These are phyloP conservation scores for Coregonus clupeaformis DNA, from an alignment of 2,113 vertebrate species.

Conservation along the genomic window DNA sequence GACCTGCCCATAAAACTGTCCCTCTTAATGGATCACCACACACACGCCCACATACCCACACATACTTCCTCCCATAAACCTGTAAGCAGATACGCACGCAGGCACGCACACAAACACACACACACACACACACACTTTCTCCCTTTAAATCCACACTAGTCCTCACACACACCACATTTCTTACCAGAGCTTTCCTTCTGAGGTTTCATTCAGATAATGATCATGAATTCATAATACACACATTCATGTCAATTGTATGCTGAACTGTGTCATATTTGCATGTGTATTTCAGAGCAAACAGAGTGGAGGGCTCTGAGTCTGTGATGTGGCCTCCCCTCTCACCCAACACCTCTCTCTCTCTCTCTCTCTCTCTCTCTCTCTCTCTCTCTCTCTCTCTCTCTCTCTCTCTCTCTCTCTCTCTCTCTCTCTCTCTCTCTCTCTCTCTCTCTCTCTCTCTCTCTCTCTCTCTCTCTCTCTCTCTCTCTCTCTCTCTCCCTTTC, in stretches of 20 bases:
- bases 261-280: conserved; percentile 58
- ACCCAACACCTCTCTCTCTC: conserved; percentile 20
- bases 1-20: conserved; percentile 68
- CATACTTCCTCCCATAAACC: conserved; percentile 8
- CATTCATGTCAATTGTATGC: conserved; percentile 63
- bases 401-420: too few relatives aligned
- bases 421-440: background rate
- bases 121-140: conserved; percentile 18
- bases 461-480: background rate
- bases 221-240: conserved; percentile 62
- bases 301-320: conserved; percentile 40
- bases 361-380: too few relatives aligned
- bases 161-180: conserved; percentile 32
- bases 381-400: too few relatives aligned
- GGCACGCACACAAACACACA: conserved; percentile 18
- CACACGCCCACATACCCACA: conserved; percentile 21
- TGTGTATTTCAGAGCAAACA: conserved; percentile 60
- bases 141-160: conserved; percentile 28
- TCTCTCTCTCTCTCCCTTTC: conserved; percentile 4
- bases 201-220: conserved; percentile 52
- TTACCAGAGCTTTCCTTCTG: conserved; percentile 49
- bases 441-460: background rate
- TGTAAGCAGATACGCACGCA: conserved; percentile 27
- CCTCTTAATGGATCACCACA: conserved; percentile 61
- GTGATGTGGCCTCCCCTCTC: conserved; percentile 55